phyloP scores from a whole-genome alignment of 2,113 vertebrate genomes.

The Coptodon bakossiorum region DNA sequence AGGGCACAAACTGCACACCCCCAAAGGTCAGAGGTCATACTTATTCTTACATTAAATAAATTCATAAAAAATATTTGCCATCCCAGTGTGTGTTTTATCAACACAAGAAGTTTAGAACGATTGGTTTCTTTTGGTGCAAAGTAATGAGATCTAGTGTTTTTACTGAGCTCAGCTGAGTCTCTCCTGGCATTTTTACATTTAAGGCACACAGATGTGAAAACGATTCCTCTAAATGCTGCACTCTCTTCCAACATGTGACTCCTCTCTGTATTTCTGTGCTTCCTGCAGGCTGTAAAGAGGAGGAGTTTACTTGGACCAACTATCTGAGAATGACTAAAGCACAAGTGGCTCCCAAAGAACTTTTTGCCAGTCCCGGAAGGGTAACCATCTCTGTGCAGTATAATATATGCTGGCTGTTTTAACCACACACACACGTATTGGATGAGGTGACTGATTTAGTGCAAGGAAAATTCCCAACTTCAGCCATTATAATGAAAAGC shows the following conservation, averaged over 20 bases:
- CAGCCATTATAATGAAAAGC: background rate
- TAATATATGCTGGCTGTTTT: background rate
- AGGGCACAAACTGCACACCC: slow-evolving; percentile 89
- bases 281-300: slow-evolving; percentile 89
- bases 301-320: slow-evolving; percentile 94
- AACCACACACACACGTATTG: background rate
- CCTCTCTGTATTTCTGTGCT: background rate
- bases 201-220: background rate
- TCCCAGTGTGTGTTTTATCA: background rate
- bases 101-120: background rate
- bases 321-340: slow-evolving; percentile 92
- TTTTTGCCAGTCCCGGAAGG: slow-evolving; percentile 81
- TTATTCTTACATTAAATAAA: background rate
- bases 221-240: background rate
- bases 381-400: slow-evolving; percentile 55
- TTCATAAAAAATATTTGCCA: background rate
- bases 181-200: background rate
- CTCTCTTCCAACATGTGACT: background rate
- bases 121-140: background rate
- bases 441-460: background rate
- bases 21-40: slow-evolving; percentile 82
- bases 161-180: background rate
- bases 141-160: background rate
- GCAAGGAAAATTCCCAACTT: background rate
- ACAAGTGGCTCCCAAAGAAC: slow-evolving; percentile 88